Conservation (phyloP, 1,140 invertebrate species). For the Megalopta genalis region DNA sequence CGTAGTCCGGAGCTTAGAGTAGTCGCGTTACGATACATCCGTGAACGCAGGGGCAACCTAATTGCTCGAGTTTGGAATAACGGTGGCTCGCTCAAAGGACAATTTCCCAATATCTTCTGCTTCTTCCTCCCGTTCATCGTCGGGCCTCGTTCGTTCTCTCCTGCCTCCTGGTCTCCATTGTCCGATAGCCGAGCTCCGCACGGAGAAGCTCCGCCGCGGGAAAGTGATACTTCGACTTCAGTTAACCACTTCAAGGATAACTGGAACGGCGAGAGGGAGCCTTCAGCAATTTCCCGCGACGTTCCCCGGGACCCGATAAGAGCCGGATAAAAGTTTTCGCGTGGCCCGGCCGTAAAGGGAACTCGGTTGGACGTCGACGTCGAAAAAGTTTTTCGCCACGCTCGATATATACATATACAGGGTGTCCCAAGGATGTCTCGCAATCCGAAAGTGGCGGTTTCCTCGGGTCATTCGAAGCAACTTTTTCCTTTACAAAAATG, state of each 20-base stretch:
- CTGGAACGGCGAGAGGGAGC: background rate
- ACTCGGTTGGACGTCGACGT: background rate
- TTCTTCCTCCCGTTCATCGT: background rate
- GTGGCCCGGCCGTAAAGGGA: background rate
- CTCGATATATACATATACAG: too few relatives aligned
- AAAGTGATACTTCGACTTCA: background rate
- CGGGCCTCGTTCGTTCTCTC: background rate
- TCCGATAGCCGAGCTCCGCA: background rate
- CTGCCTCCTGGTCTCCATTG: too few relatives aligned
- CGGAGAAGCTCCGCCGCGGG: background rate
- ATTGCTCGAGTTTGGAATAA: constrained; percentile 2
- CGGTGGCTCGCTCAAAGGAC: background rate
- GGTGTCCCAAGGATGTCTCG: too few relatives aligned
- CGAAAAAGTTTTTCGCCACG: background rate
- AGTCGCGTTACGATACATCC: background rate
- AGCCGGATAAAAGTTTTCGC: constrained; percentile 19
- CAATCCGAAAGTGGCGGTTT: too few relatives aligned
- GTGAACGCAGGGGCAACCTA: background rate
- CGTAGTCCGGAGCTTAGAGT: background rate
- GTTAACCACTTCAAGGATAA: constrained; percentile 8
- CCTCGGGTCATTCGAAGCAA: too few relatives aligned
- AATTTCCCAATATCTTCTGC: background rate
- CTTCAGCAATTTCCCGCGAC: constrained; percentile 20
- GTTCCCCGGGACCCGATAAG: background rate
- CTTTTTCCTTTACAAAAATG: too few relatives aligned